These are phyloP conservation scores for Caretta caretta DNA, from an alignment of 2,113 vertebrate genomes.

Conservation along the genomic window DNA sequence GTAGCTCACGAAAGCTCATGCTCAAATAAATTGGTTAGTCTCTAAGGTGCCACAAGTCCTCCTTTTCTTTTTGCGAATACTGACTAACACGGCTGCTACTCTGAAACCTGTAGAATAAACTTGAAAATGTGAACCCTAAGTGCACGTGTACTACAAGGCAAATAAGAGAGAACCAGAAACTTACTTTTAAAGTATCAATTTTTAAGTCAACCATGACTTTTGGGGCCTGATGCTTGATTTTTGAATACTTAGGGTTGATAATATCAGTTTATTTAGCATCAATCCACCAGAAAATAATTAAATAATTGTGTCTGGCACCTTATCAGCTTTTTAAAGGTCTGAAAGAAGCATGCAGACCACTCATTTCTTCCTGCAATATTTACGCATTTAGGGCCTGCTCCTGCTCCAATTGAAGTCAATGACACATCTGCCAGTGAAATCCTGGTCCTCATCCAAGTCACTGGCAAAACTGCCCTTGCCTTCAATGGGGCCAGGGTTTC, in stretches of 20 bases:
- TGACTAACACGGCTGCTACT: no score
- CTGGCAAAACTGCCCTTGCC: neutral
- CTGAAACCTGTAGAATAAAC: neutral
- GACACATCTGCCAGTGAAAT: neutral
- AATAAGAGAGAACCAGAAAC: neutral
- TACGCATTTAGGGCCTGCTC: neutral
- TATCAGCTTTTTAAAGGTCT: neutral
- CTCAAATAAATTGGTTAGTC: no score
- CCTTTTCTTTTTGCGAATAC: no score
- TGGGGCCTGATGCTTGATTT: no score
- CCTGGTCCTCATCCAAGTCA: neutral
- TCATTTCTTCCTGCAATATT: neutral
- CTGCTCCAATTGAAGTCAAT: neutral
- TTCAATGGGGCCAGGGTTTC: accelerated
- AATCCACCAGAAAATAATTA: no score
- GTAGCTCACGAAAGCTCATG: no score
- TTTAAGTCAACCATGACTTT: no score
- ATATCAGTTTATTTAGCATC: no score
- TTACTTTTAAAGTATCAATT: no score
- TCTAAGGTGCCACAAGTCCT: no score
- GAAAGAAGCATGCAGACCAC: neutral
- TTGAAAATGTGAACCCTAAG: neutral
- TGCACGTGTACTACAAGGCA: neutral
- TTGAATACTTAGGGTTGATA: no score
- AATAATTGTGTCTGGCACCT: no score